phyloP scores from a whole-genome alignment of 2,888 invertebrate species.

The Molanna angustata region DNA sequence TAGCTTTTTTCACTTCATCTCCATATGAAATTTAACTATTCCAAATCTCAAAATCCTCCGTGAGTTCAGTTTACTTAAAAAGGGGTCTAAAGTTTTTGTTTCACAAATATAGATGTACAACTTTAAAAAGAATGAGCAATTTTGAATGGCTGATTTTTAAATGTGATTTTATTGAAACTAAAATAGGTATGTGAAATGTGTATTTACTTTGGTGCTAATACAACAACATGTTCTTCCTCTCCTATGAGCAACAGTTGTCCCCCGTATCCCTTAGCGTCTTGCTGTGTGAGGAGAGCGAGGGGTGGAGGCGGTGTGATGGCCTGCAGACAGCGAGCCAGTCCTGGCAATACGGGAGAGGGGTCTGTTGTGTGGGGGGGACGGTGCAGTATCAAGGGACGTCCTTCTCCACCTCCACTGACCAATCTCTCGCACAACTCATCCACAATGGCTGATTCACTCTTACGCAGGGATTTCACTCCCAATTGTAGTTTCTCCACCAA shows the following conservation, averaged over 20 bases:
- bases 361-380: slow-evolving; percentile 40
- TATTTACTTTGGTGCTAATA: slow-evolving; percentile 61
- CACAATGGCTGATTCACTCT: slow-evolving; percentile 2
- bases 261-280: slow-evolving; percentile 39
- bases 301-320: background rate
- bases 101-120: too few relatives aligned
- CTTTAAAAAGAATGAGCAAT: too few relatives aligned
- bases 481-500: slow-evolving; percentile 69
- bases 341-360: background rate
- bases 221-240: slow-evolving; percentile 51
- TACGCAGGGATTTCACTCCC: background rate
- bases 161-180: too few relatives aligned
- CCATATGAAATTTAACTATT: too few relatives aligned
- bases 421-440: slow-evolving; percentile 5
- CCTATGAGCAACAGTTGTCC: slow-evolving; percentile 58
- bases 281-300: slow-evolving; percentile 25
- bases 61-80: too few relatives aligned
- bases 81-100: too few relatives aligned
- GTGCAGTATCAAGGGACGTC: slow-evolving; percentile 46
- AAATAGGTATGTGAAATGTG: too few relatives aligned
- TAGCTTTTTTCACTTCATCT: too few relatives aligned
- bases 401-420: slow-evolving; percentile 41
- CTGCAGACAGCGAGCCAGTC: background rate
- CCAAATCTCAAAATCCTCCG: too few relatives aligned
- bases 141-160: too few relatives aligned